A percentile compares a stretch with the other conserved stretches of the same genome.
Conservation (phyloP, 2,797 vertebrate species). For the Coluber constrictor region DNA sequence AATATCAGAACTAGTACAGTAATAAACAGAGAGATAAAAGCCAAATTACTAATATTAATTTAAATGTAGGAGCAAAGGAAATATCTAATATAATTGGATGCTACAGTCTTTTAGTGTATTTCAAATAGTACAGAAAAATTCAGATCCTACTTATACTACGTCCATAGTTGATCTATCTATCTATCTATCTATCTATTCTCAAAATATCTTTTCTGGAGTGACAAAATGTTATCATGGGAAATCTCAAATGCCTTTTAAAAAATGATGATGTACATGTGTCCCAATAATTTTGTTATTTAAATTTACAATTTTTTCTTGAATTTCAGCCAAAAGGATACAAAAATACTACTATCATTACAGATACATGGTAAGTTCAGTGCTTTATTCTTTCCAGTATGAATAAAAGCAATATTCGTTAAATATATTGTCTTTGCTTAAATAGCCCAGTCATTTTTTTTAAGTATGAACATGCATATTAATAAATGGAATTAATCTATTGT, state of each 20-base stretch:
- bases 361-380: not conserved
- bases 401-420: not conserved
- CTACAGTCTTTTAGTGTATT: conserved; percentile 9
- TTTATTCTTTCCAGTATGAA: not conserved
- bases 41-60: conserved; percentile 39
- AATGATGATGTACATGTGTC: not conserved
- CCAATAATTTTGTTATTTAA: not conserved
- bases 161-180: not conserved
- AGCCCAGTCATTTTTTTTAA: not conserved
- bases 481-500: not conserved
- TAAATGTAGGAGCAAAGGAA: conserved; percentile 58
- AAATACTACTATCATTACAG: not conserved
- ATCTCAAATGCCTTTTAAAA: not conserved
- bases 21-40: conserved; percentile 9
- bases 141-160: not conserved
- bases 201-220: not conserved
- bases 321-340: not conserved
- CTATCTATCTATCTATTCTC: not conserved
- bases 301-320: not conserved
- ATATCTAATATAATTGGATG: conserved; percentile 45
- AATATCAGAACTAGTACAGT: not conserved
- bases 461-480: not conserved
- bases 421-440: not conserved
- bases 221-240: not conserved
- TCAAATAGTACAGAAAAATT: not conserved